Evolutionary conservation across 2,797 vertebrate genomes (phyloP).

Genomic region (Leucoraja ocellata): DNA sequence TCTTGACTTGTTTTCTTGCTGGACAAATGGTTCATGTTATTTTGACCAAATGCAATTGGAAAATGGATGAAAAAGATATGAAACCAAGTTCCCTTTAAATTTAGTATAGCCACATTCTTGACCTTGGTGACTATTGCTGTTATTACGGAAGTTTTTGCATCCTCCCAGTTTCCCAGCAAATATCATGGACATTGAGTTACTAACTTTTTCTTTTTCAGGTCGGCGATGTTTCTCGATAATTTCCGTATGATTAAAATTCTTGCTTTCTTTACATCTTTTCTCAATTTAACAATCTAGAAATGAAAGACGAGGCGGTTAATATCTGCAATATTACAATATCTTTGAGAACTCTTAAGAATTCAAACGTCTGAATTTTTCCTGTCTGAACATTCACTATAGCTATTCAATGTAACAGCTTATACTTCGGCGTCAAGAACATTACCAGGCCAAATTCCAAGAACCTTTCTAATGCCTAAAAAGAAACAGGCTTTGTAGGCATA

Average conservation of each 20-base stretch:
- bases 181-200: constrained; percentile 42
- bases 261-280: constrained; percentile 84
- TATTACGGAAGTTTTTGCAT: neutral
- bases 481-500: constrained; percentile 44
- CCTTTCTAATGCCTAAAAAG: constrained; percentile 40
- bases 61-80: neutral
- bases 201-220: constrained; percentile 78
- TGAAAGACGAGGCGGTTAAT: constrained; percentile 3
- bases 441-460: constrained; percentile 34
- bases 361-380: constrained; percentile 26
- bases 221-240: constrained; percentile 69
- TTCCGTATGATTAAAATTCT: constrained; percentile 77
- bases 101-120: too few relatives aligned
- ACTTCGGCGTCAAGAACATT: constrained; percentile 1
- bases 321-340: neutral
- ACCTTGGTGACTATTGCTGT: too few relatives aligned
- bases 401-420: constrained; percentile 21
- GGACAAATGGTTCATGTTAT: neutral
- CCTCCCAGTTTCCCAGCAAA: neutral
- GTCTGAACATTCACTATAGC: constrained; percentile 37
- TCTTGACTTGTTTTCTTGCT: too few relatives aligned
- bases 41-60: neutral
- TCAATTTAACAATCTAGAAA: constrained; percentile 87
- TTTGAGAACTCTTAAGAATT: constrained; percentile 12
- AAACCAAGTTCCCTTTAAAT: neutral